Evolutionary conservation across 2,888 invertebrate genomes (phyloP).

Genomic region (Pharmacophagus antenor): DNA sequence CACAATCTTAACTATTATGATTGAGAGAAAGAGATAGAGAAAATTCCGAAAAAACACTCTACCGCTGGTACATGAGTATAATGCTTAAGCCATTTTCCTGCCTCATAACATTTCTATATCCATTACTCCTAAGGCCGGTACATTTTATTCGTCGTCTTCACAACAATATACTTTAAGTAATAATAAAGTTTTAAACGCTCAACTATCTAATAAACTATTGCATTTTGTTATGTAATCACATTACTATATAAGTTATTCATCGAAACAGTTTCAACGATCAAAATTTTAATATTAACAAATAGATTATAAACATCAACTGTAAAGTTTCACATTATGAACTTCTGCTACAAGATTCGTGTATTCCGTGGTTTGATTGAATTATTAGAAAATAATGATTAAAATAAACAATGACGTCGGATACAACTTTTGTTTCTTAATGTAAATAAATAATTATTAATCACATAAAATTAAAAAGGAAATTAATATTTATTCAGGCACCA

Average conservation of each 20-base stretch:
- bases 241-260: conserved; percentile 39
- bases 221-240: conserved; percentile 58
- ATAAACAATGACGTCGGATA: conserved; percentile 34
- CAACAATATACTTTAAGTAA: conserved; percentile 74
- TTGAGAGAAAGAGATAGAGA: conserved; percentile 77
- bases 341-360: conserved; percentile 2
- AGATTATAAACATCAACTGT: conserved; percentile 19
- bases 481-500: conserved; percentile 63
- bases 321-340: neutral
- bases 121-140: conserved; percentile 78
- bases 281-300: conserved; percentile 33
- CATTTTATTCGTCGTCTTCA: conserved; percentile 65
- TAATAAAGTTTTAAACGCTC: conserved; percentile 65
- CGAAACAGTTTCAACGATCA: conserved; percentile 27
- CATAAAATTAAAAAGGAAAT: conserved; percentile 37
- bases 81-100: conserved; percentile 61
- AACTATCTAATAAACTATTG: conserved; percentile 70
- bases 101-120: conserved; percentile 56
- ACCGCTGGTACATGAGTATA: conserved; percentile 59
- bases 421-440: conserved; percentile 14
- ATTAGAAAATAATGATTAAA: conserved; percentile 27
- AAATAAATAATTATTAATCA: conserved; percentile 22
- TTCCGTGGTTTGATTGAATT: conserved; percentile 4
- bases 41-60: conserved; percentile 67
- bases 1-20: conserved; percentile 68